Conservation (phyloP, 2,797 vertebrate genomes). For the Amazona finschi region DNA sequence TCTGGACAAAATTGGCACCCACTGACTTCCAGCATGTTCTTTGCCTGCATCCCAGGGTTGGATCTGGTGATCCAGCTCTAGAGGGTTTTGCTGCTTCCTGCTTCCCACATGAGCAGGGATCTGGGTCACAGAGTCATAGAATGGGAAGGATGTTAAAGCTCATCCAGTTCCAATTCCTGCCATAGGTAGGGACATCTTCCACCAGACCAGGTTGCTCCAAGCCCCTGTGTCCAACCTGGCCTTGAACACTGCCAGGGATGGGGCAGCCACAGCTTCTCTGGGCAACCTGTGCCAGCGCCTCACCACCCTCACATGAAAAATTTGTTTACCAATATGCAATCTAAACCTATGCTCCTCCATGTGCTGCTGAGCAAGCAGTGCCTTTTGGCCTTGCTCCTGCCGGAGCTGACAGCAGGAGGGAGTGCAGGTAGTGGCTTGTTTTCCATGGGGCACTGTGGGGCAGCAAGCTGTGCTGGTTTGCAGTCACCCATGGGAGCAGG, state of each 20-base stretch:
- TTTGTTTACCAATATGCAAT: not conserved
- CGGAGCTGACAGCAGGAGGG: not conserved
- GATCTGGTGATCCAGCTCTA: not conserved
- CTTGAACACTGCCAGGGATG: not conserved
- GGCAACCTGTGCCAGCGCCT: accelerated
- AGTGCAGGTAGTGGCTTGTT: accelerated
- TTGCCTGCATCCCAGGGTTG: accelerated
- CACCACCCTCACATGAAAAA: not conserved
- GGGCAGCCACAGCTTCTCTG: not conserved
- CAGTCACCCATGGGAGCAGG: too few species aligned
- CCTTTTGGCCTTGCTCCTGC: accelerated
- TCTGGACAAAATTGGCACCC: not conserved
- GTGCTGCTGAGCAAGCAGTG: accelerated
- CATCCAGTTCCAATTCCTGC: not conserved
- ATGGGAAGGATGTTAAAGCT: not conserved
- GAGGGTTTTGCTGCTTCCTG: not conserved
- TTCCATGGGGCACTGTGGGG: accelerated
- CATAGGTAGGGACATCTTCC: not conserved
- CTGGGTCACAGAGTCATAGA: not conserved
- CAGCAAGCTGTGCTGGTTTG: accelerated
- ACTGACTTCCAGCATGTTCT: accelerated
- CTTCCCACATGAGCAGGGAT: not conserved
- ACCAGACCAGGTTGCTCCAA: not conserved
- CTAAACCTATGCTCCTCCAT: not conserved
- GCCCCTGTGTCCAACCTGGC: not conserved